Conservation (phyloP, 2,888 invertebrate species). For the Nomada fucata region DNA sequence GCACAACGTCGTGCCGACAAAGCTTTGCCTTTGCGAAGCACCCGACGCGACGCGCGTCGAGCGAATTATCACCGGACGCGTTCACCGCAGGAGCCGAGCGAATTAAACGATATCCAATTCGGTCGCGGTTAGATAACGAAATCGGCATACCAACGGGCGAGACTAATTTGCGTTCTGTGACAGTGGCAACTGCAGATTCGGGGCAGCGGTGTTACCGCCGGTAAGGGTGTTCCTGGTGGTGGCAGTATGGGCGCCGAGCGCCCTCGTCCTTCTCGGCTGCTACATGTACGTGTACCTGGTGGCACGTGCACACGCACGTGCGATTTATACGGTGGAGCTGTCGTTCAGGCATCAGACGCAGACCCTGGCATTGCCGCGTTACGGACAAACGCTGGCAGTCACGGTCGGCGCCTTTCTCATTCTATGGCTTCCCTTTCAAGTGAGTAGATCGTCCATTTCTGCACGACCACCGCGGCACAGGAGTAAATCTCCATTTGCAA, state of each 20-base stretch:
- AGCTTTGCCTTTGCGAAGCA: no score
- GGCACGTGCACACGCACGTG: constrained; percentile 87
- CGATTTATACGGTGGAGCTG: constrained; percentile 87
- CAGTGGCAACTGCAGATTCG: constrained; percentile 85
- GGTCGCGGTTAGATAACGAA: constrained; percentile 1
- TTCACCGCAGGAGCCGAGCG: constrained; percentile 2
- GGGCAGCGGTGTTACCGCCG: constrained; percentile 85
- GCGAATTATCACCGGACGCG: neutral
- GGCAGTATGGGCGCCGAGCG: constrained; percentile 87
- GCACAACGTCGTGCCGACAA: no score
- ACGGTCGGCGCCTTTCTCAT: constrained; percentile 87
- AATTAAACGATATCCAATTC: constrained; percentile 18
- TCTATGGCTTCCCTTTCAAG: constrained; percentile 88
- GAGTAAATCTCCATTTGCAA: constrained; percentile 29
- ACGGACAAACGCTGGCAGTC: constrained; percentile 87
- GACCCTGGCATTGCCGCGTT: constrained; percentile 85
- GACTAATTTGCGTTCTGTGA: constrained; percentile 63
- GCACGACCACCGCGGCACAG: neutral
- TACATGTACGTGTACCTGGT: constrained; percentile 88
- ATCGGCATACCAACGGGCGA: constrained; percentile 26
- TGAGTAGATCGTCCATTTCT: constrained; percentile 72
- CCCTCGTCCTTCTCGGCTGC: constrained; percentile 86
- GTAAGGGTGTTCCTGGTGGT: constrained; percentile 86
- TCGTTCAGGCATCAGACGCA: constrained; percentile 85
- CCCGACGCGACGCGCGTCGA: neutral